A percentile compares a stretch with the other conserved stretches of the same genome.
These are phyloP conservation scores for Pyrochroa serraticornis DNA, from an alignment of 2,888 invertebrate species.

Conservation along the genomic window DNA sequence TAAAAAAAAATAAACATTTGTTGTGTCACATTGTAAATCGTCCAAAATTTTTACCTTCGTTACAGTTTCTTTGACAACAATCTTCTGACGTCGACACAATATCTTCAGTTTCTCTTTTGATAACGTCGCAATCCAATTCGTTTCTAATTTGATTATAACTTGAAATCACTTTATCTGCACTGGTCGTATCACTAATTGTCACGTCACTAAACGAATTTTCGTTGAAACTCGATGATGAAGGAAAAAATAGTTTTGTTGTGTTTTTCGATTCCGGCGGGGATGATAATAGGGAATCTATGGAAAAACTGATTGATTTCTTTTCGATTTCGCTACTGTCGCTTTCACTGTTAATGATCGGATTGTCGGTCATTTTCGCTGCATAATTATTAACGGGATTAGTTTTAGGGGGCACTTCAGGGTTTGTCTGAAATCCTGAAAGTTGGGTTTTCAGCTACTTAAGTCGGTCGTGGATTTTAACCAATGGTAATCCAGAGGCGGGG, in stretches of 20 bases:
- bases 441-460: conserved; percentile 25
- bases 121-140: background rate
- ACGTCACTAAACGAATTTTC: background rate
- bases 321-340: conserved; percentile 4
- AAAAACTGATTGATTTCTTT: conserved; percentile 40
- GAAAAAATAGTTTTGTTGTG: background rate
- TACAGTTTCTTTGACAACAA: conserved; percentile 33
- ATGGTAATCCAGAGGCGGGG: conserved; percentile 36
- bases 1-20: no score
- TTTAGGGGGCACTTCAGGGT: conserved; percentile 20
- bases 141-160: background rate
- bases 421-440: conserved; percentile 32
- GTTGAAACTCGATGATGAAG: no score
- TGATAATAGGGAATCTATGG: conserved; percentile 48
- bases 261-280: background rate
- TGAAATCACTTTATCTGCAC: background rate
- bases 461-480: conserved; percentile 32
- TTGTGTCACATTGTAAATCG: background rate
- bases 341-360: background rate
- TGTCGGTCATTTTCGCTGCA: conserved; percentile 1
- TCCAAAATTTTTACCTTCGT: conserved; percentile 34
- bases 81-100: conserved; percentile 34
- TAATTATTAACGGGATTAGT: conserved; percentile 11
- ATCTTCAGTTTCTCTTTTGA: conserved; percentile 23
- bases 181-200: no score